Evolutionary conservation across 2,888 invertebrate genomes (phyloP).

Genomic region (Adelphocoris suturalis): DNA sequence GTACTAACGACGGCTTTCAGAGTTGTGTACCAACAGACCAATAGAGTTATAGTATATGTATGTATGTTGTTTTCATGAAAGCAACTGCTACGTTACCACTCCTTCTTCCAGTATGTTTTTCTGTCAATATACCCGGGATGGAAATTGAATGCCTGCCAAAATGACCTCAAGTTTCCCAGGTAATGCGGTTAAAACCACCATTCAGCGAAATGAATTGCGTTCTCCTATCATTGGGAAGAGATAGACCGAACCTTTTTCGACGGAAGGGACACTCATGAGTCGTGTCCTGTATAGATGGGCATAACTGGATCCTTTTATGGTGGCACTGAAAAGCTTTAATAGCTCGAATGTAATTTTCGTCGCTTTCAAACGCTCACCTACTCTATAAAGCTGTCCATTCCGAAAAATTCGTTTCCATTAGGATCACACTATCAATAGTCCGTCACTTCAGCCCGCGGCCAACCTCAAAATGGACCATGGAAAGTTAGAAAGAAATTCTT

Average conservation of each 20-base stretch:
- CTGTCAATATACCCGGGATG: neutral
- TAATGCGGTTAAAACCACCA: neutral
- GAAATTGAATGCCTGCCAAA: neutral
- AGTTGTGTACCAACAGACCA: too few species aligned
- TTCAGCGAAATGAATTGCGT: slow-evolving; percentile 22
- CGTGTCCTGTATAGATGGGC: neutral
- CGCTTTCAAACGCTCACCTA: neutral
- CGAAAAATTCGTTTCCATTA: too few species aligned
- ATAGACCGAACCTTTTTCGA: neutral
- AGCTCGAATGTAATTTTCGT: too few species aligned
- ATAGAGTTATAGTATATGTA: too few species aligned
- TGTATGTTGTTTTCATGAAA: too few species aligned
- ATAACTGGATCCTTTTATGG: neutral
- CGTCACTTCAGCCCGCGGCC: too few species aligned
- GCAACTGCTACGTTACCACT: too few species aligned
- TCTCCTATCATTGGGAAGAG: slow-evolving; percentile 2
- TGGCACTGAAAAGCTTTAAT: neutral
- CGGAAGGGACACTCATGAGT: neutral
- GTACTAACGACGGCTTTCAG: too few species aligned
- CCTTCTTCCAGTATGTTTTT: neutral
- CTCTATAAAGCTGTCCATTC: too few species aligned
- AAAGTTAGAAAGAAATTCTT: too few species aligned
- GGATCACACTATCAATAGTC: neutral
- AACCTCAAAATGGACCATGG: too few species aligned
- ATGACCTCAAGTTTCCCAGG: neutral